Evolutionary conservation across 2,113 vertebrate species (phyloP).

Genomic region (Raphicerus campestris): DNA sequence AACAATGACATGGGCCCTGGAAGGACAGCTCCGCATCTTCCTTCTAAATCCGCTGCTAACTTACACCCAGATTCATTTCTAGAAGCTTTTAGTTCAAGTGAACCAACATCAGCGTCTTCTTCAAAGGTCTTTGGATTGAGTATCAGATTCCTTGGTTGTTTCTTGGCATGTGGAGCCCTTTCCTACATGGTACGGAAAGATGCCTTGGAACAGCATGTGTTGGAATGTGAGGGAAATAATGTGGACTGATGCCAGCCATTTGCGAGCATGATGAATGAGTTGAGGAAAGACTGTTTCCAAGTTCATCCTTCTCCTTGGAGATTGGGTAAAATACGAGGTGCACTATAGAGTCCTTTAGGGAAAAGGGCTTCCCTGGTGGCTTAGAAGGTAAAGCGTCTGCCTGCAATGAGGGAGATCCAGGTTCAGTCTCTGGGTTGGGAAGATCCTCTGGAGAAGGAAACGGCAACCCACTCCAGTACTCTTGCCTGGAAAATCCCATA

Average conservation of each 20-base stretch:
- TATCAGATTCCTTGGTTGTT: background rate
- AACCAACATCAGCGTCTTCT: background rate
- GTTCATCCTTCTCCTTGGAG: constrained; percentile 55
- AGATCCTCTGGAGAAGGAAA: no score
- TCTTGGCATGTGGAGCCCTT: background rate
- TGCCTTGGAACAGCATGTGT: background rate
- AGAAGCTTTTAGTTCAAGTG: background rate
- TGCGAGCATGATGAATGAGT: background rate
- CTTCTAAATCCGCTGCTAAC: background rate
- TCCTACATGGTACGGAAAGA: background rate
- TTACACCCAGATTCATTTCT: background rate
- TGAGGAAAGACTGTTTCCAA: background rate
- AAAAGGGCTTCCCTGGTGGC: background rate
- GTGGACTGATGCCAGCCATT: background rate
- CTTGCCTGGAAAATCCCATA: no score
- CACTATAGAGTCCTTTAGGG: background rate
- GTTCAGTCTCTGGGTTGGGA: no score
- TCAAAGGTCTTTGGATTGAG: background rate
- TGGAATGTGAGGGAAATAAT: constrained; percentile 10
- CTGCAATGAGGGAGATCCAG: no score
- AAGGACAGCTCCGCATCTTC: background rate
- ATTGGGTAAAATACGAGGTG: background rate
- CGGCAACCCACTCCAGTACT: no score
- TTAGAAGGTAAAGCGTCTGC: no score
- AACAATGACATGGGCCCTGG: background rate